These are phyloP conservation scores for Prunella strophiata DNA, from an alignment of 2,797 vertebrate genomes.

Conservation along the genomic window DNA sequence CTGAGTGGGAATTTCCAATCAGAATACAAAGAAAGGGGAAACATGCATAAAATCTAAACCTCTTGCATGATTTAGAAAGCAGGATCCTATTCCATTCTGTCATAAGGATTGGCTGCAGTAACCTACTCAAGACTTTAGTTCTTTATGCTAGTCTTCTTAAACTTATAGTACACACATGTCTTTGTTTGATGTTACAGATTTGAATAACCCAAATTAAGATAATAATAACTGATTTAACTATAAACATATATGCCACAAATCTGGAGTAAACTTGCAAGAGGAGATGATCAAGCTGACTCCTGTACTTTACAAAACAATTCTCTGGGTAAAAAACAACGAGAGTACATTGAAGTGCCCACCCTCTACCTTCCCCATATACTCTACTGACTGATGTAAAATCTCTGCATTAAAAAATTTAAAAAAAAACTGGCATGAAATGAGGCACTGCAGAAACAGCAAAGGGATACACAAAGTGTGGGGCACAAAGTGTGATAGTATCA, in stretches of 20 bases:
- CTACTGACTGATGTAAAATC: neutral
- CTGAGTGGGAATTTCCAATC: neutral
- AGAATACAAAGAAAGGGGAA: neutral
- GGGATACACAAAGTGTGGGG: neutral
- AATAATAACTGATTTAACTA: neutral
- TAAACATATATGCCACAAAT: neutral
- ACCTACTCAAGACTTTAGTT: neutral
- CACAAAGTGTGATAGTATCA: neutral
- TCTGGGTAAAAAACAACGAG: neutral
- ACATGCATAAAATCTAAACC: neutral
- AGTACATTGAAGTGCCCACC: neutral
- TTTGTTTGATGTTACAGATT: neutral
- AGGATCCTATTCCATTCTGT: neutral
- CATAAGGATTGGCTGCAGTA: neutral
- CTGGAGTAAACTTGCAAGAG: neutral
- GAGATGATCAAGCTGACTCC: neutral
- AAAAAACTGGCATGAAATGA: neutral
- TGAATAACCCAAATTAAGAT: neutral
- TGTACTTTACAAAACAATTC: neutral
- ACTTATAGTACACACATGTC: neutral
- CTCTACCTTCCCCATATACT: neutral
- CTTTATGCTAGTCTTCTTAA: neutral
- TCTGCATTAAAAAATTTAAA: neutral
- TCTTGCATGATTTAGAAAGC: neutral
- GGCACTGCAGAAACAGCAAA: neutral